phyloP scores from a whole-genome alignment of 1,140 invertebrate genomes.

The Paracyclopina nana region DNA sequence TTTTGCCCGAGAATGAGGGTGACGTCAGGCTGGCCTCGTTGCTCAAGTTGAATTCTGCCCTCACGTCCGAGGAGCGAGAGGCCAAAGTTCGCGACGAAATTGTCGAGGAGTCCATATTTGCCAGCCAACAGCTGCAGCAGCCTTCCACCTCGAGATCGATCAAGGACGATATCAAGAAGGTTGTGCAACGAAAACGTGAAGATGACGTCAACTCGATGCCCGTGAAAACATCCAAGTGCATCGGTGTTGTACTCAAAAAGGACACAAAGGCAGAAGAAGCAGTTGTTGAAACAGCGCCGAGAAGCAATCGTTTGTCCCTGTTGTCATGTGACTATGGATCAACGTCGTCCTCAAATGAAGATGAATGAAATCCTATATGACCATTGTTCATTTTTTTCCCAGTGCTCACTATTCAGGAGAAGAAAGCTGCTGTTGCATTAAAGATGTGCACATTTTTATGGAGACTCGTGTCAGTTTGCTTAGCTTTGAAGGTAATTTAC shows the following conservation, averaged over 20 bases:
- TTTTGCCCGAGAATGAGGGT: conserved; percentile 54
- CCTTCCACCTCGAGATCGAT: background rate
- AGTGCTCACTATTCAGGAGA: too few relatives aligned
- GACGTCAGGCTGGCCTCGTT: conserved; percentile 55
- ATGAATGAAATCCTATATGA: background rate
- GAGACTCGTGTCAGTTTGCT: too few relatives aligned
- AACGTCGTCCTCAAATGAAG: background rate
- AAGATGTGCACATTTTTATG: too few relatives aligned
- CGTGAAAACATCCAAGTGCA: background rate
- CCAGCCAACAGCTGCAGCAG: background rate
- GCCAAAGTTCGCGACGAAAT: background rate
- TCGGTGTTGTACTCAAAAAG: conserved; percentile 1
- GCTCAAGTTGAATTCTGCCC: conserved; percentile 38
- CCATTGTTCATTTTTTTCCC: background rate
- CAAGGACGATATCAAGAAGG: background rate
- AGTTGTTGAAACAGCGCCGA: background rate
- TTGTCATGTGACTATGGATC: background rate
- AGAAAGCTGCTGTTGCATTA: too few relatives aligned
- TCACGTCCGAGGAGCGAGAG: background rate
- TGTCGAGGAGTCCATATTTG: conserved; percentile 11
- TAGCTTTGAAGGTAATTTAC: too few relatives aligned
- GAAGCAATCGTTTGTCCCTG: background rate
- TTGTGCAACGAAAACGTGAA: background rate
- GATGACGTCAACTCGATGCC: background rate
- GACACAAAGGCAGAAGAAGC: background rate